Evolutionary conservation across 2,888 invertebrate genomes (phyloP), one percentile per base, ranked within the genome.

Genomic region (Nymphalis polychloros): DNA sequence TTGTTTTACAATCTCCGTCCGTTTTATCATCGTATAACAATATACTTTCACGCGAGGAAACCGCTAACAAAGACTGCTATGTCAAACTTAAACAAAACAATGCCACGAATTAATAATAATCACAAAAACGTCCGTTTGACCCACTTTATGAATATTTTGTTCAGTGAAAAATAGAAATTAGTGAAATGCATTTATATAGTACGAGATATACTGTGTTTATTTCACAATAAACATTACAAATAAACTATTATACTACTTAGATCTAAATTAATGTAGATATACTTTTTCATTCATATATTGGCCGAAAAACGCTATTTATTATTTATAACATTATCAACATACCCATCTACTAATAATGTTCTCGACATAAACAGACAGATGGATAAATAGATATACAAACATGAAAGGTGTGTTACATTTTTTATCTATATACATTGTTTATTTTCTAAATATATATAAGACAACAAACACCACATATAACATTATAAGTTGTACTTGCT

Each of bases 101-200:
- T 76, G 72, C 69, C 73, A 77, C 69, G 76, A 75, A 79, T 78
- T 79, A 79, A 78, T 79, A 79, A 78, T 79, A 77, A 79, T 77
- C 75, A 69, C 73, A 70, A 72, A 70, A 76, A 76, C 76, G 76
- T 79, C 72, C 76, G 73, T 72, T 71, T 80, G 81, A 80, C 84
- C 84, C 75, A 84, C 84, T 81, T 83, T 67, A 60, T 69, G 71
- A 74, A n/a, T 35, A 41, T 41, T 19, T 10, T 19, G 41, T 7
- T 19, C 0, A 19, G 19, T 19, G 8, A 57, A 23, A 17, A 10
- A 41, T 35, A 57, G 41, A 57, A 35, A 57, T 41, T n/a, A 55
- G 2, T 55, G 17, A 50, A 20, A 20, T 50, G 19, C 10, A 3
- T 50, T 50, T 55, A 17, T 8, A 31, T 2, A 27, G 8, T 1